Percentiles rank a stretch among this genome's conserved stretches.
Conservation (phyloP, 2,113 vertebrate genomes). For the Electrona antarctica region DNA sequence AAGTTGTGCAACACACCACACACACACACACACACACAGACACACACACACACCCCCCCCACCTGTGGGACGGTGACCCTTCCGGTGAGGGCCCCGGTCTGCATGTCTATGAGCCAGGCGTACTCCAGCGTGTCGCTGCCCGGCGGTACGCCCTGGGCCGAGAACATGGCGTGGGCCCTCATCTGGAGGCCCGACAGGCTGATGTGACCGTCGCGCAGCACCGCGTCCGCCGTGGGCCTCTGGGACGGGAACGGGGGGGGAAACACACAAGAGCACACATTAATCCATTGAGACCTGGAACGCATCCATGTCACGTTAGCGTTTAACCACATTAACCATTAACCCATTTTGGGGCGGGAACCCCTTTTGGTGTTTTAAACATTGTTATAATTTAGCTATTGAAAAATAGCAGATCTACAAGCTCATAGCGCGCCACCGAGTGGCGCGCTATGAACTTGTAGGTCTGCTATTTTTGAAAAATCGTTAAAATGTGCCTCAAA, state of each 20-base stretch:
- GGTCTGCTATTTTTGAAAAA: too few relatives aligned
- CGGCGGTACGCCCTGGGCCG: slow-evolving; percentile 88
- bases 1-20: slow-evolving; percentile 19
- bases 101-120: slow-evolving; percentile 96
- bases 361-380: too few relatives aligned
- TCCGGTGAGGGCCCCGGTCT: slow-evolving; percentile 91
- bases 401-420: too few relatives aligned
- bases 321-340: too few relatives aligned
- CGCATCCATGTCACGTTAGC: too few relatives aligned
- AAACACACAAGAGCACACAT: too few relatives aligned
- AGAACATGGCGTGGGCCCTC: slow-evolving; percentile 97
- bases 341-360: too few relatives aligned
- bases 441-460: too few relatives aligned
- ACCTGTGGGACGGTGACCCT: slow-evolving; percentile 95
- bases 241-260: slow-evolving; percentile 51
- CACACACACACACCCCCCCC: slow-evolving; percentile 30
- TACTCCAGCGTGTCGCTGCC: slow-evolving; percentile 94
- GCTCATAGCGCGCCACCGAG: too few relatives aligned
- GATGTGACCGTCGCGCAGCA: slow-evolving; percentile 92
- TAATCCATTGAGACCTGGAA: too few relatives aligned
- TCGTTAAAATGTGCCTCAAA: too few relatives aligned
- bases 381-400: too few relatives aligned
- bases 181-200: slow-evolving; percentile 94
- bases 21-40: not conserved
- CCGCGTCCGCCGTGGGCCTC: slow-evolving; percentile 89